Conservation (phyloP, 2,888 invertebrate genomes). For the Polydrusus tereticollis region DNA sequence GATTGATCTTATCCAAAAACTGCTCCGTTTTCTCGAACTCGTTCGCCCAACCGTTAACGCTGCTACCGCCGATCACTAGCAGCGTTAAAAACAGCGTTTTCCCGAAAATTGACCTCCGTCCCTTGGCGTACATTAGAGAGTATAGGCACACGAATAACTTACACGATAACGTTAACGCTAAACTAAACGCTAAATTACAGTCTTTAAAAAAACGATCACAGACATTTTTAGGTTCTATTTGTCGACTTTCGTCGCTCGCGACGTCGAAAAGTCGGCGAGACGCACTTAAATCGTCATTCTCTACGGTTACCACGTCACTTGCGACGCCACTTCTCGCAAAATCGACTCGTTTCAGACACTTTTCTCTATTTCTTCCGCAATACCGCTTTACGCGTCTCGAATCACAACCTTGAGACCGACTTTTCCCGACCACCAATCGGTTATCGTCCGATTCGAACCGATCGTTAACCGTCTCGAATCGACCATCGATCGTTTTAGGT, state of each 20-base stretch:
- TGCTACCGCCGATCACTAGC: conserved; percentile 19
- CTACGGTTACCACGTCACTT: conserved; percentile 12
- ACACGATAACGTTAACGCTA: conserved; percentile 46
- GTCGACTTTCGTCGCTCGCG: conserved; percentile 19
- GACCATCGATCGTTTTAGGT: neutral
- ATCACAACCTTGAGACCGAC: conserved; percentile 1
- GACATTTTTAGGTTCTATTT: conserved; percentile 42
- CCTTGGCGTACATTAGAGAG: conserved; percentile 38
- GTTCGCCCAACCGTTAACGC: conserved; percentile 57
- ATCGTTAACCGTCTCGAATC: neutral
- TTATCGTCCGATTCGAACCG: neutral
- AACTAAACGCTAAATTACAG: conserved; percentile 48
- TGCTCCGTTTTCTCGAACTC: conserved; percentile 65
- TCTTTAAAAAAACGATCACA: conserved; percentile 50
- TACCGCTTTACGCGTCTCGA: conserved; percentile 26
- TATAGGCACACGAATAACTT: conserved; percentile 50
- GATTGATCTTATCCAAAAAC: conserved; percentile 72
- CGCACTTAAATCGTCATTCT: conserved; percentile 19
- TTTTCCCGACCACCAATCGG: neutral
- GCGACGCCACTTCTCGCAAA: conserved; percentile 8
- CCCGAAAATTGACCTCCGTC: conserved; percentile 36
- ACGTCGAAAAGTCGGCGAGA: conserved; percentile 6
- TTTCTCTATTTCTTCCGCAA: conserved; percentile 34
- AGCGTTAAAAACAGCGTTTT: conserved; percentile 37
- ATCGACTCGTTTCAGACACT: conserved; percentile 2